phyloP scores from a whole-genome alignment of 2,888 invertebrate genomes.

The Margaritifera margaritifera region DNA sequence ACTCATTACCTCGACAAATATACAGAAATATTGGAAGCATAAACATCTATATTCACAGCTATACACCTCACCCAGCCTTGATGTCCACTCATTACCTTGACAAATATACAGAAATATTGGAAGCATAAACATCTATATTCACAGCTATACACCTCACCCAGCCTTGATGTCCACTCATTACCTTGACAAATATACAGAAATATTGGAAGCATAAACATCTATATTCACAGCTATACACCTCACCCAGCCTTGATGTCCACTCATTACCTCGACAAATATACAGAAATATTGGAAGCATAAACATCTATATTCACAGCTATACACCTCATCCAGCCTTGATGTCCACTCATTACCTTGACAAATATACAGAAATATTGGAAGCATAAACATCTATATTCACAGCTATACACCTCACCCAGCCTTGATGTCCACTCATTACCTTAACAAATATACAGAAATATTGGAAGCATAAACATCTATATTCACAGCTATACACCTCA shows the following conservation, averaged over 20 bases:
- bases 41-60: constrained; percentile 82
- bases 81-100: constrained; percentile 88
- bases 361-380: not conserved
- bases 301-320: constrained; percentile 88
- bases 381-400: constrained; percentile 77
- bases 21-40: not conserved
- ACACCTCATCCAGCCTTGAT: constrained; percentile 97
- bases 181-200: constrained; percentile 48
- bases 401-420: constrained; percentile 98
- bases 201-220: not conserved
- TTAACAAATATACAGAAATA: constrained; percentile 27
- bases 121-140: not conserved
- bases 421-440: constrained; percentile 92
- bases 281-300: not conserved
- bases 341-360: constrained; percentile 86
- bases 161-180: constrained; percentile 94
- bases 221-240: constrained; percentile 94
- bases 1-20: constrained; percentile 81
- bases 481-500: constrained; percentile 94
- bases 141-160: constrained; percentile 99
- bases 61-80: constrained; percentile 98
- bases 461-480: not conserved
- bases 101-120: not conserved
- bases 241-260: constrained; percentile 97
- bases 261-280: constrained; percentile 79